Evolutionary conservation across 2,888 invertebrate genomes (phyloP), one percentile per base, ranked within the genome.

Genomic region (Caenorhabditis angaria): DNA sequence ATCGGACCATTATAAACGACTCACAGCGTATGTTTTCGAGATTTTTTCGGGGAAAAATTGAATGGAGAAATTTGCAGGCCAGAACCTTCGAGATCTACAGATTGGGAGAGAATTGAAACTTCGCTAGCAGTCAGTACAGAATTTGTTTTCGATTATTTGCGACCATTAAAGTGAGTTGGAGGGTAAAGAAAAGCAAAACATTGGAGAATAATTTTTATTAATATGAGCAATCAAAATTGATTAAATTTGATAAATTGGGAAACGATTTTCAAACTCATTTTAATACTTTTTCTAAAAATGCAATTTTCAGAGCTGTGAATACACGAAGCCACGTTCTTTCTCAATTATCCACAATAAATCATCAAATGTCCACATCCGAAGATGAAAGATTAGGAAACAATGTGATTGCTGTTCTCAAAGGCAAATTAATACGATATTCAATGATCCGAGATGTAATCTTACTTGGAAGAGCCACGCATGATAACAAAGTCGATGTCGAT

Each of bases 1-100:
- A 48, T 91, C 93, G 88, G 91, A 92, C 61, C 96, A 97, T 88
- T 97, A 56, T 56, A 35, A 28, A 28, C 27, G 47, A 48, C 22
- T 51, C 10, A 51, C 18, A 48, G 5, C 5, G 48, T 48, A 48
- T 18, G 51, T 24, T 8, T 22, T 5, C 18, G 5, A n/a, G 18
- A 48, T 10, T 4, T n/a, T n/a, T 48, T 18, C 5, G 4, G 5
- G 10, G 20, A 5, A 5, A n/a, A 20, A 48, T 48, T 6, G 5
- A 48, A 8, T n/a, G n/a, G n/a, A n/a, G n/a, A n/a, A 51, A 22
- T 24, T 51, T 51, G 3, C 3, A 14, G 25, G 25, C 10, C 51
- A 51, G 12, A 20, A 48, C 48, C 14, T n/a, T n/a, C 18, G 54
- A 5, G 20, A 24, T n/a, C 8, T 18, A 25, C 50, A 4, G 48